Evolutionary conservation across 2,888 invertebrate species (phyloP).

Genomic region (Nomada lathburiana): DNA sequence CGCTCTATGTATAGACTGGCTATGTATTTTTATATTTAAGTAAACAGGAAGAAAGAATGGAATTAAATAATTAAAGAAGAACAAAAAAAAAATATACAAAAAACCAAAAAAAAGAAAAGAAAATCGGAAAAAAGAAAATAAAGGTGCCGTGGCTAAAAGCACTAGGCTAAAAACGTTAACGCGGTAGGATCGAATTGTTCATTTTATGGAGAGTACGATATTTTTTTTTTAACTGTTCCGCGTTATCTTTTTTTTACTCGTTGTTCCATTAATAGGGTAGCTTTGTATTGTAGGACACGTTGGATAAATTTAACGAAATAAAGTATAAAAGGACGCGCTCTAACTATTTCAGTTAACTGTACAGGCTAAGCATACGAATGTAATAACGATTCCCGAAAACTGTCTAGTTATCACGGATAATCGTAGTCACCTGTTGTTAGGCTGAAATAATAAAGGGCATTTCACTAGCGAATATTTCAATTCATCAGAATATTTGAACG

Average conservation of each 20-base stretch:
- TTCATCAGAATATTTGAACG: constrained; percentile 28
- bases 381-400: constrained; percentile 27
- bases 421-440: constrained; percentile 34
- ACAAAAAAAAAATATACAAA: constrained; percentile 48
- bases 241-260: not conserved
- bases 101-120: constrained; percentile 22
- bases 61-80: constrained; percentile 67
- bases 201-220: constrained; percentile 15
- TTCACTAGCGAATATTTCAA: constrained; percentile 46
- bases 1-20: constrained; percentile 84
- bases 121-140: constrained; percentile 40
- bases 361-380: constrained; percentile 14
- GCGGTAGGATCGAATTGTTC: constrained; percentile 42
- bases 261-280: no score
- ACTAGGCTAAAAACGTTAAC: constrained; percentile 48
- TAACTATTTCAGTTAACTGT: constrained; percentile 26
- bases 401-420: constrained; percentile 31
- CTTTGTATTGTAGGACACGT: constrained; percentile 19
- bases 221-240: constrained; percentile 13
- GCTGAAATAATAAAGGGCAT: constrained; percentile 59
- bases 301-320: constrained; percentile 16
- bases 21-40: constrained; percentile 84
- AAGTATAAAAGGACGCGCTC: constrained; percentile 22
- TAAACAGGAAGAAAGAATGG: constrained; percentile 73
- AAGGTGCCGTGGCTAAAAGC: constrained; percentile 76